Percentiles rank a stretch among this genome's conserved stretches.
These are phyloP conservation scores for Lepidurus arcticus DNA, from an alignment of 1,140 invertebrate species.

Conservation along the genomic window DNA sequence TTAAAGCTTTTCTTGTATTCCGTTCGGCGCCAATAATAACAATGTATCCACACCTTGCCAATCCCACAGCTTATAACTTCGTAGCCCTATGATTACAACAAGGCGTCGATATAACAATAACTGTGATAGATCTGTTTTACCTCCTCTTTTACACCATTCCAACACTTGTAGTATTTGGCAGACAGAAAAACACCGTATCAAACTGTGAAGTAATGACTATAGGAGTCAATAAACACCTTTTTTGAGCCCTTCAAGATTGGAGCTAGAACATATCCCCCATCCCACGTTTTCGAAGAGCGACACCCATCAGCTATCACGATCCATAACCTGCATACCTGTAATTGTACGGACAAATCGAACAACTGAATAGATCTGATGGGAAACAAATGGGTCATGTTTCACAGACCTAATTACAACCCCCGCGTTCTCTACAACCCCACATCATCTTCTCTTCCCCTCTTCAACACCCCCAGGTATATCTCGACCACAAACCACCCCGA, in stretches of 20 bases:
- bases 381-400: too few relatives aligned
- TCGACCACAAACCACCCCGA: too few relatives aligned
- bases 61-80: not conserved
- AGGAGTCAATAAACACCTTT: constrained; percentile 6
- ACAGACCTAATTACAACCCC: too few relatives aligned
- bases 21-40: not conserved
- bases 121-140: not conserved
- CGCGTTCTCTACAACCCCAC: too few relatives aligned
- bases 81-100: not conserved
- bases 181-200: not conserved
- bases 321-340: too few relatives aligned
- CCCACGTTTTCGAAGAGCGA: not conserved
- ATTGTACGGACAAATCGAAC: too few relatives aligned
- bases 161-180: not conserved
- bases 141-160: not conserved
- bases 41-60: not conserved
- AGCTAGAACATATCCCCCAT: not conserved
- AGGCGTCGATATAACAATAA: not conserved
- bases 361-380: too few relatives aligned
- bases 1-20: not conserved
- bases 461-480: too few relatives aligned
- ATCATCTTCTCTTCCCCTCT: too few relatives aligned
- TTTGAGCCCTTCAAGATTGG: not conserved
- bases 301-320: too few relatives aligned
- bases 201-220: not conserved